These are phyloP conservation scores for Rhaphigaster nebulosa DNA, from an alignment of 2,888 invertebrate species.

Conservation along the genomic window DNA sequence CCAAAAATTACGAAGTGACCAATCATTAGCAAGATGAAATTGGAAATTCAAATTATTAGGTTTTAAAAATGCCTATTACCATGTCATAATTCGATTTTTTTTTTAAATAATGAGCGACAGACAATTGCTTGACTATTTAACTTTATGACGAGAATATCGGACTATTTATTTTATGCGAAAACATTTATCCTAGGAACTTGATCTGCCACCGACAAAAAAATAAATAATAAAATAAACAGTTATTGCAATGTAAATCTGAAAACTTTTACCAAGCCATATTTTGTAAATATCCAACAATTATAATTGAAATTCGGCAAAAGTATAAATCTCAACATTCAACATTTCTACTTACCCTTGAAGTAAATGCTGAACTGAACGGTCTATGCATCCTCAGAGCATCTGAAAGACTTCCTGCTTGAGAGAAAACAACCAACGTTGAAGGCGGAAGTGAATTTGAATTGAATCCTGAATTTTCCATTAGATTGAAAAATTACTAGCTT, in stretches of 20 bases:
- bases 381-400: constrained; percentile 62
- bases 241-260: neutral
- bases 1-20: neutral
- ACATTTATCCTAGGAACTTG: neutral
- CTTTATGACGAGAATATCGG: neutral
- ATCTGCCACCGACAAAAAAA: neutral
- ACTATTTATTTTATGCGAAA: neutral
- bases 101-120: too few relatives aligned
- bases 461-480: constrained; percentile 62
- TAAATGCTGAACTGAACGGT: constrained; percentile 58
- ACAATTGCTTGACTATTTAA: neutral
- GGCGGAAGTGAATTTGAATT: constrained; percentile 61
- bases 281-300: neutral
- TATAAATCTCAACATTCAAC: neutral
- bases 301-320: neutral
- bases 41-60: neutral
- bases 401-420: constrained; percentile 59
- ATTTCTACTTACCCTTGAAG: constrained; percentile 53
- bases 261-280: neutral
- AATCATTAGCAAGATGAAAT: neutral
- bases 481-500: constrained; percentile 2
- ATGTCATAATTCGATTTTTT: neutral
- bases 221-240: neutral
- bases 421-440: constrained; percentile 62
- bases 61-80: neutral